Base-by-base conservation (phyloP, 2,797 vertebrate species). In the Enteromius trimaculatus region DNA sequence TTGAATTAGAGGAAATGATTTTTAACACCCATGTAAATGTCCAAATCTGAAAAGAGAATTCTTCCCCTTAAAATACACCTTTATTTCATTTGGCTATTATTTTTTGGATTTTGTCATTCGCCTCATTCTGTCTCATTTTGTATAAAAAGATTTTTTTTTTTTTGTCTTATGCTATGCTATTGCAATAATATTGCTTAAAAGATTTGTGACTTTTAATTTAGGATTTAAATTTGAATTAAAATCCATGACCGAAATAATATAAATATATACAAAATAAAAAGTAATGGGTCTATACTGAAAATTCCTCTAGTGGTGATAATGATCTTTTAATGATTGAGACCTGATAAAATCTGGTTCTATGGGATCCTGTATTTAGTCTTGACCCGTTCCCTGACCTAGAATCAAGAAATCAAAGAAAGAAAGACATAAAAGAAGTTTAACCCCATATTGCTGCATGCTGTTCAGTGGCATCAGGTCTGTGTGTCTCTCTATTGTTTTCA, bases 401-500 rank as follows among this genome's bases (percentile, higher is more conserved):
- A 65, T 51, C 21, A 17, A 58, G 6, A 58, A 39, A 44, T 11
- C 7, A 58, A 76, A 31, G 23, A 66, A 31, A 14, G 16, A 44
- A 31, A 31, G 29, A 4, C 11, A 51, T 1, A 16, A 14, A 60
- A 26, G 23, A 26, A 42, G 51, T 42, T n/a, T 4, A 66, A 69
- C 6, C 23, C 31, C 47, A 66, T 19, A 23, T 77, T 31, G 58
- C 71, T 55, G 62, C 23, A 34, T 64, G n/a, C 49, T 68, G 49
- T n/a, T 44, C 21, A 17, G 62, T 23, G 26, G 47, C 53, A 65
- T 82, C 42, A 58, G 49, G 39, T 82, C 62, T 60, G 51, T 66
- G 29, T 31, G 42, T 70, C n/a, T 70, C 64, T 80, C 62, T 76
- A 42, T 77, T 83, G 85, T 80, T 34, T 80, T 58, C 86, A 90